Evolutionary conservation across 2,888 invertebrate genomes (phyloP), one percentile per base, ranked within the genome.

Genomic region (Netelia inedita): DNA sequence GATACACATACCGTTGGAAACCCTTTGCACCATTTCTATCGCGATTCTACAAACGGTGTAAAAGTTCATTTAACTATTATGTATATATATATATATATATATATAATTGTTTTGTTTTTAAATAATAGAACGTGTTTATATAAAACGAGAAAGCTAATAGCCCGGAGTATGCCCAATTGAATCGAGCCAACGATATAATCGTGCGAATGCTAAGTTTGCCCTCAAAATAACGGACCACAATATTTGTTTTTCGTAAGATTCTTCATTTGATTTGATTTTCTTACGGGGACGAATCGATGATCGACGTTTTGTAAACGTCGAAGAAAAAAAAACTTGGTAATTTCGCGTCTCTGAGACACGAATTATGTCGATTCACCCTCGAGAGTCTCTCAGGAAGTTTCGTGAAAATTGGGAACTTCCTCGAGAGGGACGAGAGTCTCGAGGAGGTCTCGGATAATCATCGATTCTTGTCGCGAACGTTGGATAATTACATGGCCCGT

Each of bases 111-210:
- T 28, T 61, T 10, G 9, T 28, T 50, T 11, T 68, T 43, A 3
- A 21, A 46, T 68, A 28, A 43, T 59, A 10, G 16, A 41, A 23
- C 28, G 66, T 57, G 11, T 57, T 57, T 72, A 78, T 72, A 78
- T 68, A 73, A 72, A 78, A 79, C 69, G 69, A 83, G 78, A 79
- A 83, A 79, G 83, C 83, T 78, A 71, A 72, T 80, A 71, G 55
- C 57, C 66, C 80, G 71, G 59, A 75, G 71, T 66, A 21, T 35
- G 68, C 71, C 61, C 79, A 68, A 79, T 83, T 57, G 8, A 57
- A 83, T 83, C 74, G 66, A 68, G 63, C 79, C 55, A 83, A 79
- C 41, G 16, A 55, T 66, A 66, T 28, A 28, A 65, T 65, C 35
- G 50, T 28, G 53, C 50, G 53, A 72, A 63, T 53, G 53, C 57